Base-by-base conservation (phyloP, 2,888 invertebrate genomes). In the Coecobrya sp. region DNA sequence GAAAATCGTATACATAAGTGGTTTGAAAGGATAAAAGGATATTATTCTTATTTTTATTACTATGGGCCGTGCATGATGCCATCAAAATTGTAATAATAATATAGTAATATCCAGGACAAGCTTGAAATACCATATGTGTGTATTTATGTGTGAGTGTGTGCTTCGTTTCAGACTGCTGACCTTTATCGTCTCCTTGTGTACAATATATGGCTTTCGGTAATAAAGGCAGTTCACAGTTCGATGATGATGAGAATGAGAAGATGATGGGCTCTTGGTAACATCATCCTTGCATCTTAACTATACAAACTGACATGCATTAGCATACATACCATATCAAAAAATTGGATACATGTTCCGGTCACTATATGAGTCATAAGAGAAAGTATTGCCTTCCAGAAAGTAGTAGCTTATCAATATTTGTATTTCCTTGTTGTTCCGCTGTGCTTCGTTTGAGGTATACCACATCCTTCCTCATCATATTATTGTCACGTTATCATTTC, bases 221-320 rank as follows among this genome's bases (percentile, higher is more conserved):
- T 79, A 49, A 42, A 36, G 11, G 52, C 79, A 79, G 27, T 52
- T 25, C 25, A 25, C 52, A 52, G 73, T 45, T 76, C 30, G 45
- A 70, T 42, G 70, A 42, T 70, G 42, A 76, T 22, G 22, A 76
- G 73, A 76, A 76, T 76, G 73, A 25, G 45, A 76, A 76, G 73
- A 73, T 73, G 73, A 73, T 73, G 22, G 19, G 62, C 27, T 62
- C 13, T 62, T 25, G 7, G 62, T 62, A 62, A 62, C 62, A 55
- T 55, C 55, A 55, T 55, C 55, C 55, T 10, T 55, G 55, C 55
- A 55, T 55, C 55, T 55, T 55, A 55, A 55, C 55, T 11, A 62
- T 62, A 8, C 16, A 25, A 62, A 13, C 59, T 25, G 11, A 25
- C 27, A 25, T 27, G 27, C 22, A 7, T 16, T 27, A 16, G 19